phyloP scores from a whole-genome alignment of 2,888 invertebrate genomes.

The Diplolepis rosae region DNA sequence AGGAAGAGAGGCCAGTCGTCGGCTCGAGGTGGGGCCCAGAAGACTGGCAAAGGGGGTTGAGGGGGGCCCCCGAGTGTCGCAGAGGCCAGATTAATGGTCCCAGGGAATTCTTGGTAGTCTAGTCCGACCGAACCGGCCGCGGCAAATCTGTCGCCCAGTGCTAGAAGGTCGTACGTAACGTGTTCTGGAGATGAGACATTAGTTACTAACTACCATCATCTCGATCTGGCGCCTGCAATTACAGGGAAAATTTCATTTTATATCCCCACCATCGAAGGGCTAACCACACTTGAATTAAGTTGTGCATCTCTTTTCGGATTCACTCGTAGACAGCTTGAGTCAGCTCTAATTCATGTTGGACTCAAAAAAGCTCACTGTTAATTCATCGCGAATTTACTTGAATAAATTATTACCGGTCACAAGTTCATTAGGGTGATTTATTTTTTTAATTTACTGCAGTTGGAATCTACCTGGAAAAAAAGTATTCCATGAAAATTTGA shows the following conservation, averaged over 20 bases:
- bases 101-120: conserved; percentile 69
- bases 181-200: conserved; percentile 17
- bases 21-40: conserved; percentile 37
- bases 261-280: too few species aligned
- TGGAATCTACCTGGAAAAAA: too few species aligned
- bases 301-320: too few species aligned
- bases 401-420: too few species aligned
- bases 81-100: conserved; percentile 71
- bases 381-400: too few species aligned
- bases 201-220: not conserved
- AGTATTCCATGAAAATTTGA: too few species aligned
- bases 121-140: conserved; percentile 47
- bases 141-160: conserved; percentile 50
- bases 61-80: conserved; percentile 63
- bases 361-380: too few species aligned
- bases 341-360: too few species aligned
- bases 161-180: conserved; percentile 47
- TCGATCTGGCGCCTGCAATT: not conserved
- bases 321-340: too few species aligned
- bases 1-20: conserved; percentile 44
- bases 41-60: conserved; percentile 29
- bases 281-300: too few species aligned
- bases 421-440: too few species aligned
- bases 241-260: not conserved
- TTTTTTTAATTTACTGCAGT: too few species aligned